Evolutionary conservation across 1,140 invertebrate genomes (phyloP).

Genomic region (Epicauta chinensis): DNA sequence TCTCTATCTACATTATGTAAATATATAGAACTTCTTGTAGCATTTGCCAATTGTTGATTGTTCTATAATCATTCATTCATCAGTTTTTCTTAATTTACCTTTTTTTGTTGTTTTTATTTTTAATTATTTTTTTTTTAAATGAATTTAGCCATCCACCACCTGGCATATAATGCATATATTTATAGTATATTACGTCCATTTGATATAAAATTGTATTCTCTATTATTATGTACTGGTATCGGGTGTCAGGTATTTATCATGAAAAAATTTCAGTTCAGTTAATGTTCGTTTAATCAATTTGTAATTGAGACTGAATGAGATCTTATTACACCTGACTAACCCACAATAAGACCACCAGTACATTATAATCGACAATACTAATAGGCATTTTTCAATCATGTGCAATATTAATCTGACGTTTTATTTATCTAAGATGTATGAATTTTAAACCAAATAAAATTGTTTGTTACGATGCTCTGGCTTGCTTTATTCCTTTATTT

Average conservation of each 20-base stretch:
- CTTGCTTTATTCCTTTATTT: constrained; percentile 1
- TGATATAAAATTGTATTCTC: constrained; percentile 21
- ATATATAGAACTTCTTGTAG: constrained; percentile 34
- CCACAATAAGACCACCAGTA: too few relatives aligned
- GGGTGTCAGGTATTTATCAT: too few relatives aligned
- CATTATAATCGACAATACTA: too few relatives aligned
- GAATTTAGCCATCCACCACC: constrained; percentile 12
- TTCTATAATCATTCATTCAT: constrained; percentile 12
- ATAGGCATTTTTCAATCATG: constrained; percentile 40
- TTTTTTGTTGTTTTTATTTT: not conserved
- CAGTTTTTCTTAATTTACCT: constrained; percentile 9
- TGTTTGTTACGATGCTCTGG: constrained; percentile 40
- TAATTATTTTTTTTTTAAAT: too few relatives aligned
- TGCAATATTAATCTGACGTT: constrained; percentile 44
- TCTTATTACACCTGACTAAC: too few relatives aligned
- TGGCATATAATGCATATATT: constrained; percentile 18
- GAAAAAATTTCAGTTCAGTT: too few relatives aligned
- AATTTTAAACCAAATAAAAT: constrained; percentile 44
- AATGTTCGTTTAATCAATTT: too few relatives aligned
- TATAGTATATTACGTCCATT: constrained; percentile 37
- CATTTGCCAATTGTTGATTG: constrained; percentile 16
- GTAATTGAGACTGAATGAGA: too few relatives aligned
- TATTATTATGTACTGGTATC: too few relatives aligned
- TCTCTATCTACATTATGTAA: constrained; percentile 31
- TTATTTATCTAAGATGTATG: constrained; percentile 43